Percentiles rank a stretch among this genome's conserved stretches.
Evolutionary conservation across 2,888 invertebrate genomes (phyloP).

Genomic region (Rosalia funebris): DNA sequence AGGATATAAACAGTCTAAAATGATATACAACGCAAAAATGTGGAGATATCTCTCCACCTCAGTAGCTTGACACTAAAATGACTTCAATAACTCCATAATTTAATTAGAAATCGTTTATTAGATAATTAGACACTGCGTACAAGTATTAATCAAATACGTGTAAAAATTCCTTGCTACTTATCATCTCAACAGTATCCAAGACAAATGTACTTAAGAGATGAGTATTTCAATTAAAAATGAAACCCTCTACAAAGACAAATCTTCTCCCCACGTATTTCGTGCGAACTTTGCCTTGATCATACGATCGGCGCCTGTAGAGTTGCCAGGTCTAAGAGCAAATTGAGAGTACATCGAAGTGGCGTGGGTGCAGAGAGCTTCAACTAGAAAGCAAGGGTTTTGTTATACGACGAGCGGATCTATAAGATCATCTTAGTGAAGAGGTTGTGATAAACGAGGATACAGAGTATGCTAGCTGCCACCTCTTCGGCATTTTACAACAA

Average conservation of each 20-base stretch:
- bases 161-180: too few relatives aligned
- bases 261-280: neutral
- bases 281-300: neutral
- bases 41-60: too few relatives aligned
- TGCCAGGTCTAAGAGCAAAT: neutral
- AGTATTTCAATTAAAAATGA: neutral
- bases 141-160: too few relatives aligned
- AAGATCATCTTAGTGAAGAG: constrained; percentile 23
- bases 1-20: too few relatives aligned
- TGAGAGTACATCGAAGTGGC: constrained; percentile 15
- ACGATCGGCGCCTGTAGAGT: constrained; percentile 4
- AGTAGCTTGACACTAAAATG: too few relatives aligned
- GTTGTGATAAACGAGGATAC: constrained; percentile 20
- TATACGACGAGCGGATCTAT: constrained; percentile 18
- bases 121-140: too few relatives aligned
- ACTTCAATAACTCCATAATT: too few relatives aligned
- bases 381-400: constrained; percentile 15
- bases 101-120: too few relatives aligned
- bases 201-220: too few relatives aligned
- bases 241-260: neutral
- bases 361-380: constrained; percentile 7
- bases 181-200: too few relatives aligned
- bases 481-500: neutral
- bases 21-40: too few relatives aligned
- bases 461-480: constrained; percentile 14